Base-by-base conservation (phyloP, 1,140 invertebrate species). In the Drosophila tristis region DNA sequence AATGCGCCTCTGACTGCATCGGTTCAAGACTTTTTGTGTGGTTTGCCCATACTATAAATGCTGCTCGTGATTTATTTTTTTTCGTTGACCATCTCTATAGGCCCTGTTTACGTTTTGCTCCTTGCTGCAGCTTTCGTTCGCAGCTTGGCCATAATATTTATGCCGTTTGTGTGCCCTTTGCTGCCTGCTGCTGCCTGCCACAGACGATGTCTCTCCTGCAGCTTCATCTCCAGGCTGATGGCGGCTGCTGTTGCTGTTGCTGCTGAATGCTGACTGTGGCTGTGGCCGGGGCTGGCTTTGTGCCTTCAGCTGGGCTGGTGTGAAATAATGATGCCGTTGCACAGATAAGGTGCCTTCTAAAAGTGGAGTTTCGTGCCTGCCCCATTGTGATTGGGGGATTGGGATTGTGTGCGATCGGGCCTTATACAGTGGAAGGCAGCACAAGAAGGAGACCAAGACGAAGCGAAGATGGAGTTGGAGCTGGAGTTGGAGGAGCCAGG, bases 281-380 rank as follows among this genome's bases (percentile, higher is more conserved):
- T 49, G 25, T 56, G 54, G 49, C 64, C 47, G 45, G 25, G 31
- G 26, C 31, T 59, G 42, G 65, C 43, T 55, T 43, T 61, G 63
- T 48, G 80, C 71, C 65, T 73, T 61, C 68, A 62, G 68, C 58
- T 62, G 61, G 70, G 68, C 56, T 90, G 87, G 86, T 90, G 86
- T 90, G 86, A 90, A 90, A 78, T 90, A 90, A 81, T 90, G 86
- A 90, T 90, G 81, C 86, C 86, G 81, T 81, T 78, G 86, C 63
- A 62, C 68, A 78, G 85, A 90, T 90, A 90, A 90, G 86, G 73
- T 82, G 77, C 81, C 80, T 80, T 85, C 76, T 73, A 68, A 85
- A 85, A 85, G 77, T 85, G 80, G 80, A 79, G 80, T 79, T 84
- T 84, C 80, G 72, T 84, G 80, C 76, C 80, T 84, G 80, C 80